phyloP scores from a whole-genome alignment of 2,113 vertebrate genomes.

The Ameiurus melas region DNA sequence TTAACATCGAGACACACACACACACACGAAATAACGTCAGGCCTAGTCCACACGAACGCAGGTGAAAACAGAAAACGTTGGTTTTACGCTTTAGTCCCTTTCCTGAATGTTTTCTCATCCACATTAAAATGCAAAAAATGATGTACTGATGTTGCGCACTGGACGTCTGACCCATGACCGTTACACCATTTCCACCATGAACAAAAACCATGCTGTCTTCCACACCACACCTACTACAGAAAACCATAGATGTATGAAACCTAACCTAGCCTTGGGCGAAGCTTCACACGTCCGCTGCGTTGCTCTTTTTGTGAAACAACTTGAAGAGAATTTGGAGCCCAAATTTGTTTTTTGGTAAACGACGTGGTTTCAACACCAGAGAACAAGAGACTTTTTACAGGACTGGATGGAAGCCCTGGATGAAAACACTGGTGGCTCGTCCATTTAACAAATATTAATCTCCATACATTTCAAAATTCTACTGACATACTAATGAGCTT shows the following conservation, averaged over 20 bases:
- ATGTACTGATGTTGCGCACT: neutral
- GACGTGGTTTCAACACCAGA: neutral
- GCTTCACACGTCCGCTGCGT: too few relatives aligned
- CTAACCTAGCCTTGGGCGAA: neutral
- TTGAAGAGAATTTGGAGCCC: neutral
- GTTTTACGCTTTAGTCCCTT: neutral
- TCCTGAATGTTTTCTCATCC: neutral
- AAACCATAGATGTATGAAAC: neutral
- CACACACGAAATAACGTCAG: neutral
- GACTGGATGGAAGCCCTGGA: too few relatives aligned
- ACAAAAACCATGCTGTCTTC: neutral
- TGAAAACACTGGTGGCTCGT: too few relatives aligned
- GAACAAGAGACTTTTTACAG: neutral
- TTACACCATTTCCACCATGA: neutral
- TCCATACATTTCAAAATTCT: too few relatives aligned
- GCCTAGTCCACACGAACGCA: neutral
- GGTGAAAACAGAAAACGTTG: neutral
- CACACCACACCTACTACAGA: neutral
- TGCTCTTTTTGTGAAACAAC: neutral
- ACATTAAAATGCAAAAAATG: neutral
- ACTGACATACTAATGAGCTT: too few relatives aligned
- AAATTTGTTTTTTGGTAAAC: neutral
- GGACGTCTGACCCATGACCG: neutral
- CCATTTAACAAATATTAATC: too few relatives aligned
- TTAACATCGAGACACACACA: neutral